phyloP scores from a whole-genome alignment of 2,113 vertebrate genomes.

The Mastomys natalensis region DNA sequence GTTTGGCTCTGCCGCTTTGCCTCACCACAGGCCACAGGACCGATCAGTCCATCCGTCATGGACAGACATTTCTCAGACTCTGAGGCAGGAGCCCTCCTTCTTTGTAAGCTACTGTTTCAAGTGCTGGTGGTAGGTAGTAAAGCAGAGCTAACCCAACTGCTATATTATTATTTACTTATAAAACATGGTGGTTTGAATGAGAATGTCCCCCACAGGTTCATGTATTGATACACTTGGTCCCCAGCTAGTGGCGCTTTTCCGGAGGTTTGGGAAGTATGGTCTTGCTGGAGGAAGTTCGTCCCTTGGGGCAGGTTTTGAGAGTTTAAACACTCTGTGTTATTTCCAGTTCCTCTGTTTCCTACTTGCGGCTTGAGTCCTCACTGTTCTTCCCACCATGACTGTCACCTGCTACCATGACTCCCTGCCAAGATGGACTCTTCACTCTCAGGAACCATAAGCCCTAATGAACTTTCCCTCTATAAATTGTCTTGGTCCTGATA shows the following conservation, averaged over 20 bases:
- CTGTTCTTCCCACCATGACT: neutral
- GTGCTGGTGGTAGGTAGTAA: too few species aligned
- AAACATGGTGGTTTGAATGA: neutral
- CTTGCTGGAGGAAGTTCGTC: neutral
- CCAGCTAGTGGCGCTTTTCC: neutral
- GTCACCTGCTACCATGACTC: neutral
- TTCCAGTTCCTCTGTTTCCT: neutral
- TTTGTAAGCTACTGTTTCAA: neutral
- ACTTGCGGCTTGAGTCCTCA: neutral
- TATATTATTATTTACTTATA: neutral
- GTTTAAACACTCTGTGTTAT: neutral
- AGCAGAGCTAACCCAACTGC: neutral
- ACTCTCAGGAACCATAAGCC: neutral
- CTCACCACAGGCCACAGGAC: neutral
- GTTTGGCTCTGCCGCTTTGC: neutral
- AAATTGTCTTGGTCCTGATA: too few species aligned
- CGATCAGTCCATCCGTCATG: neutral
- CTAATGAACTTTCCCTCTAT: neutral
- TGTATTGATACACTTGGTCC: neutral
- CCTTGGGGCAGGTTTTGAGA: neutral
- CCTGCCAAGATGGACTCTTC: neutral
- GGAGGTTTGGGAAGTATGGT: neutral
- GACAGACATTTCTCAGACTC: too few species aligned
- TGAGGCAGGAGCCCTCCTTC: neutral
- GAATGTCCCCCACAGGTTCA: neutral